These are phyloP conservation scores for Stomorhina lunata DNA, from an alignment of 2,888 invertebrate genomes.

Conservation along the genomic window DNA sequence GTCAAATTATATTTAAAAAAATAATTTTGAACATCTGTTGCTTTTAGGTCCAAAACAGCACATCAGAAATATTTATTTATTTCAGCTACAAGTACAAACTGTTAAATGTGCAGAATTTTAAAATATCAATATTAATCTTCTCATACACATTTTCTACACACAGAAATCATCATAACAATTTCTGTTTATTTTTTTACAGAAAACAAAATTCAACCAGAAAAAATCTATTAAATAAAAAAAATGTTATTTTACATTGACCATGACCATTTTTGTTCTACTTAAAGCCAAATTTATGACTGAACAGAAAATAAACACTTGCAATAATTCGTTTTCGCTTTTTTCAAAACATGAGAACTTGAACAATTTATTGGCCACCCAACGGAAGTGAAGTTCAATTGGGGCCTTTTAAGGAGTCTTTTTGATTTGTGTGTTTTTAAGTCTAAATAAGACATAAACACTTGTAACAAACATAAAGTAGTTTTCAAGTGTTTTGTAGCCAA, in stretches of 20 bases:
- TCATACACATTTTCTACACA: background rate
- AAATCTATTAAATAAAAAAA: background rate
- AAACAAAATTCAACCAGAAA: background rate
- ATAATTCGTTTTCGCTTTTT: conserved; percentile 2
- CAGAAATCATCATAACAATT: background rate
- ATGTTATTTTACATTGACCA: conserved; percentile 61
- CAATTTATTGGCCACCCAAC: conserved; percentile 59
- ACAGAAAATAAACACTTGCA: background rate
- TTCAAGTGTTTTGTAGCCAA: conserved; percentile 12
- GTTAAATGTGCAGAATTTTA: too few relatives aligned
- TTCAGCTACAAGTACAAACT: too few relatives aligned
- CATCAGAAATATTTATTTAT: too few relatives aligned
- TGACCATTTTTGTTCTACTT: conserved; percentile 59
- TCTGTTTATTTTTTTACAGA: too few relatives aligned
- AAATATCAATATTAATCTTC: background rate
- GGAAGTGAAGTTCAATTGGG: conserved; percentile 59
- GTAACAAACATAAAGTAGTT: conserved; percentile 13
- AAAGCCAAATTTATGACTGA: conserved; percentile 33
- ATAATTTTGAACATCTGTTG: too few relatives aligned
- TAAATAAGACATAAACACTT: background rate
- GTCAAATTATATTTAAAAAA: too few relatives aligned
- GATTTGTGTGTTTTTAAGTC: background rate
- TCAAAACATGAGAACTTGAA: conserved; percentile 29
- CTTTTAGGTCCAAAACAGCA: too few relatives aligned
- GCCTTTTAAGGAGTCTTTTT: conserved; percentile 15